phyloP scores from a whole-genome alignment of 2,888 invertebrate species.

The Antitype chi region DNA sequence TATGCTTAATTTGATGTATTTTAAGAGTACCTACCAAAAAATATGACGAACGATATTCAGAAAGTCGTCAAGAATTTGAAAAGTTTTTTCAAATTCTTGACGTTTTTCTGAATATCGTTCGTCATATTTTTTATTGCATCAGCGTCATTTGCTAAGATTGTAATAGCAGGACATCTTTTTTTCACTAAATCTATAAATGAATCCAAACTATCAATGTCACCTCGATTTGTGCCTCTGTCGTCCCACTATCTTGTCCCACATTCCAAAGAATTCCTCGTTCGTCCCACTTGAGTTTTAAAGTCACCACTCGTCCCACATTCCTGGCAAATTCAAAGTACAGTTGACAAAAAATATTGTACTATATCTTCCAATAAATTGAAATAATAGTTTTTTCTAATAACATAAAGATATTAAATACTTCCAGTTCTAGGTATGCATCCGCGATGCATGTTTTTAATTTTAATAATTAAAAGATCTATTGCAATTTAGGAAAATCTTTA shows the following conservation, averaged over 20 bases:
- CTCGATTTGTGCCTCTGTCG: constrained; percentile 18
- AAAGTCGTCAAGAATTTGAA: too few species aligned
- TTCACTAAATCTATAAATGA: too few species aligned
- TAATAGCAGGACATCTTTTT: too few species aligned
- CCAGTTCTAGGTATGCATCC: constrained; percentile 28
- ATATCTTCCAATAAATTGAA: constrained; percentile 21
- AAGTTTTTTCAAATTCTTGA: too few species aligned
- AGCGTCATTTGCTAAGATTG: too few species aligned
- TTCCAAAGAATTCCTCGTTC: constrained; percentile 27
- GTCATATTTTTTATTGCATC: too few species aligned
- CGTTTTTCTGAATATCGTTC: too few species aligned
- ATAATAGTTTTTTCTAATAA: constrained; percentile 31
- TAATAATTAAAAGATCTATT: constrained; percentile 24
- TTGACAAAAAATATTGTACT: constrained; percentile 24
- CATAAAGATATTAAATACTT: constrained; percentile 27
- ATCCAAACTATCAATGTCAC: too few species aligned
- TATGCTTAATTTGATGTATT: too few species aligned
- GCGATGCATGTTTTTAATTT: constrained; percentile 26
- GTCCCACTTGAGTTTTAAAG: constrained; percentile 16
- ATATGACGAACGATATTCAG: too few species aligned
- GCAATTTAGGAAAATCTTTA: constrained; percentile 23
- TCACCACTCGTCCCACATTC: constrained; percentile 19
- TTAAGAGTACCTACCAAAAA: too few species aligned
- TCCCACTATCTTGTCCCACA: constrained; percentile 26
- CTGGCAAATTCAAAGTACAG: constrained; percentile 24